Evolutionary conservation across 2,888 invertebrate species (phyloP), one percentile per base, ranked within the genome.

Genomic region (Eupithecia exiguata): DNA sequence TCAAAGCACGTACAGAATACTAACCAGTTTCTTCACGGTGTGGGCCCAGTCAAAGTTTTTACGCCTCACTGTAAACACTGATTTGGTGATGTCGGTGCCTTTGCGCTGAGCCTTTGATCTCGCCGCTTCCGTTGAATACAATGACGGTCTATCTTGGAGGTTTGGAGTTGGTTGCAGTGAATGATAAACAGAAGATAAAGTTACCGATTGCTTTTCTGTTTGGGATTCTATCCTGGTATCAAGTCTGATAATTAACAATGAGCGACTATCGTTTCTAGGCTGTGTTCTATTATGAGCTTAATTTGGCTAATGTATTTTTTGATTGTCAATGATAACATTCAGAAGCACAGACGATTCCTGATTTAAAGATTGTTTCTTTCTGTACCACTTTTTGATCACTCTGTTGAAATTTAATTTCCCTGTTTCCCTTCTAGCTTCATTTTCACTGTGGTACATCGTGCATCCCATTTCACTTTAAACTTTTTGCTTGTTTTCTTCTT

Each of bases 81-180:
- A 88, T 90, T 89, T 87, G 88, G 88, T 85, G 83, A 82, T 84
- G 87, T 84, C 88, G 88, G 83, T 80, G 80, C 79, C 82, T 82
- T 82, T 83, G 81, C 81, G 83, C 78, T 77, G 71, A 62, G 75
- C 76, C 88, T 93, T 93, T 93, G 92, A 93, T 90, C 88, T 87
- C 81, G 86, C 92, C 92, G 93, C 92, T 91, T 93, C 93, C 93
- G 93, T 85, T 84, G 86, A 81, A 83, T 84, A 91, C 91, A 91
- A 91, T 89, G 88, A 82, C 84, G 83, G 83, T 83, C 87, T 88
- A 88, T 89, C 88, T 84, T 76, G 72, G 77, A 83, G 83, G 83
- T 84, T 81, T 78, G 82, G 78, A 80, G 79, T 74, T 72, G 74
- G 79, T 58, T 76, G 62, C 72, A 81, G 81, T 62, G 67, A 12